These are phyloP conservation scores for Psilanteris sp. DNA, from an alignment of 1,140 invertebrate species.

Conservation along the genomic window DNA sequence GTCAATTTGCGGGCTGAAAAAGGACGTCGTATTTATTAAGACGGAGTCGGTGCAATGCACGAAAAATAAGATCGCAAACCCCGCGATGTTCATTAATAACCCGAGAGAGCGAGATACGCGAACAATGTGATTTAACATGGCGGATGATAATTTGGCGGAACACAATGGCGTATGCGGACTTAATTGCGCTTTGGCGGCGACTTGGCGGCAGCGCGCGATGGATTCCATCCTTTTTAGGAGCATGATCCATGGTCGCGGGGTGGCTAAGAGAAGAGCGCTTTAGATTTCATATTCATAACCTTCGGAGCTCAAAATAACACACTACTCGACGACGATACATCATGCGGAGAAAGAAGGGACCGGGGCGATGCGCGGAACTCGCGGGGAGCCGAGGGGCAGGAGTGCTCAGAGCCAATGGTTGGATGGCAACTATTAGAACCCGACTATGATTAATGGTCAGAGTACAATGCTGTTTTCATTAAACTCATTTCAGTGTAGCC, in stretches of 20 bases:
- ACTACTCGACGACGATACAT: slow-evolving; percentile 73
- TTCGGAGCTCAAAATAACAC: slow-evolving; percentile 67
- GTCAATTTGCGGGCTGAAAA: too few species aligned
- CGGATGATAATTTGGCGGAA: slow-evolving; percentile 55
- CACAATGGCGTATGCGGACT: slow-evolving; percentile 53
- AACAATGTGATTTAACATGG: slow-evolving; percentile 53
- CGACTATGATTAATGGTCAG: slow-evolving; percentile 78
- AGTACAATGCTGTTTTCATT: slow-evolving; percentile 80
- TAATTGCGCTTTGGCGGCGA: slow-evolving; percentile 63
- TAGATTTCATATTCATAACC: slow-evolving; percentile 73
- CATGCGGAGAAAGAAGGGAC: slow-evolving; percentile 66
- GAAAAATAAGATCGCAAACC: slow-evolving; percentile 21
- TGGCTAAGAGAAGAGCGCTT: slow-evolving; percentile 55
- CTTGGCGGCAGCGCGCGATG: slow-evolving; percentile 43
- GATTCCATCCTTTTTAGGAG: slow-evolving; percentile 51
- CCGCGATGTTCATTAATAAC: slow-evolving; percentile 49
- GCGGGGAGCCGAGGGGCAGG: slow-evolving; percentile 29
- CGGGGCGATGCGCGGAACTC: too few species aligned
- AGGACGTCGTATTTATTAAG: slow-evolving; percentile 7
- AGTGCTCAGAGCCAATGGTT: slow-evolving; percentile 65
- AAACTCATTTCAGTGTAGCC: slow-evolving; percentile 78
- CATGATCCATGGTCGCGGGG: slow-evolving; percentile 37
- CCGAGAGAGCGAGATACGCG: slow-evolving; percentile 22
- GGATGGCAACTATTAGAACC: slow-evolving; percentile 76
- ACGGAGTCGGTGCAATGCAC: neutral